Evolutionary conservation across 1,140 invertebrate genomes (phyloP), one percentile per base, ranked within the genome.

Genomic region (Sycophaga agraensis): DNA sequence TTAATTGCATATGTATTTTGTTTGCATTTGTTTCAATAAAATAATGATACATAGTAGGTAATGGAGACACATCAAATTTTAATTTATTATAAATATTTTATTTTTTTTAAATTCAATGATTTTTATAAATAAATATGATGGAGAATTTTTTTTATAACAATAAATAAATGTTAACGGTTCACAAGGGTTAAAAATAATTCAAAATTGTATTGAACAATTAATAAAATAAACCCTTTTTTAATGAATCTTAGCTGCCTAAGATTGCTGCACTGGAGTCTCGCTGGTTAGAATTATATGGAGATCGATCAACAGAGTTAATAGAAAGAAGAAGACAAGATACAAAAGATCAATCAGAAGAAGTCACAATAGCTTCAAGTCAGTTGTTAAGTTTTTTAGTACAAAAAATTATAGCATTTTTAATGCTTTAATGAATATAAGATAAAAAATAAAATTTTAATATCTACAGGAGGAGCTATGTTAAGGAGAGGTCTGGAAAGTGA

Each of bases 341-440:
- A 0, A 84, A 88, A 59, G 96, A 98, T 85, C 94, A 98, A 80
- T 91, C 93, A 45, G 91, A 94, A 73, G 94, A 97, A 80, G 89
- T 91, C 71, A 87, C 88, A 6, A 84, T 84, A 59, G 81, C 85
- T 66, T 72, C 84, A 56, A 87, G 86, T 88, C 79, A 80, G 80
- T 83, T 70, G 72, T 67, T 66, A 48, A 39, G 11, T 67, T 74
- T 75, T 64, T 31, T 48, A 58, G 53, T 50, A 45, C 24, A 61
- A 24, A 40, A 45, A 54, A 39, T 43, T 45, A 37, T 63, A 28
- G 51, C 11, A 21, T 40, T 19, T 22, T n/a, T 12, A 40, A 24
- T 35, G 42, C 0, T 42, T 64, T 42, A 34, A 19, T 34, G 34
- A 39, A 46, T 45, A 16, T 43, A 35, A 50, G 57, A 59, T 26